phyloP scores from a whole-genome alignment of 2,888 invertebrate species.

The Calephelis perditalis region DNA sequence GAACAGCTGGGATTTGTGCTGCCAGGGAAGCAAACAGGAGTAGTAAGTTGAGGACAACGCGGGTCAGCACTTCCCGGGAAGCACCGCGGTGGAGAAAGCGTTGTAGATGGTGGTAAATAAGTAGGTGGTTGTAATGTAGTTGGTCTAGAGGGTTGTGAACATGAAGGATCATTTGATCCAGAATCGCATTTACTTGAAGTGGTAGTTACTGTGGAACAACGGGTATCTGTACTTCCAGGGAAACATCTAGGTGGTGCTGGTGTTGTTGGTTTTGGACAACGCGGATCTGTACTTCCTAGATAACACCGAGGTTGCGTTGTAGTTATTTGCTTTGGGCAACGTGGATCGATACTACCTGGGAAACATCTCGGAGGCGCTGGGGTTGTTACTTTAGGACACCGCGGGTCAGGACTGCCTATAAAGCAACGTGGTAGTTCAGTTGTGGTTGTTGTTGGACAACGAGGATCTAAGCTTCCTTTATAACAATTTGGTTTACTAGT shows the following conservation, averaged over 20 bases:
- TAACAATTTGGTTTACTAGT: slow-evolving; percentile 33
- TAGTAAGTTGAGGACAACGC: slow-evolving; percentile 22
- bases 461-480: slow-evolving; percentile 41
- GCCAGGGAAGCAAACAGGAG: slow-evolving; percentile 43
- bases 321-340: slow-evolving; percentile 40
- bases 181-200: not conserved
- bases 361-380: slow-evolving; percentile 35
- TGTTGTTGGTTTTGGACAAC: slow-evolving; percentile 31
- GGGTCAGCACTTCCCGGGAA: no score
- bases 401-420: slow-evolving; percentile 38
- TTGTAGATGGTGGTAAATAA: slow-evolving; percentile 30
- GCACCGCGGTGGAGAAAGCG: slow-evolving; percentile 34
- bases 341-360: slow-evolving; percentile 41
- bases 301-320: slow-evolving; percentile 23
- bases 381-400: slow-evolving; percentile 37
- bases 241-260: slow-evolving; percentile 15
- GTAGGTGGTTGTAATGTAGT: slow-evolving; percentile 28
- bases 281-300: slow-evolving; percentile 26
- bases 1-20: slow-evolving; percentile 45
- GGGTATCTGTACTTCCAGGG: slow-evolving; percentile 19
- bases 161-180: slow-evolving; percentile 41
- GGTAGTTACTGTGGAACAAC: not conserved
- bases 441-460: slow-evolving; percentile 38
- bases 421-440: slow-evolving; percentile 35
- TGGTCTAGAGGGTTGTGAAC: slow-evolving; percentile 38